A percentile compares a stretch with the other conserved stretches of the same genome.
Conservation (phyloP, 2,888 invertebrate genomes). For the Sthenelais limicola region DNA sequence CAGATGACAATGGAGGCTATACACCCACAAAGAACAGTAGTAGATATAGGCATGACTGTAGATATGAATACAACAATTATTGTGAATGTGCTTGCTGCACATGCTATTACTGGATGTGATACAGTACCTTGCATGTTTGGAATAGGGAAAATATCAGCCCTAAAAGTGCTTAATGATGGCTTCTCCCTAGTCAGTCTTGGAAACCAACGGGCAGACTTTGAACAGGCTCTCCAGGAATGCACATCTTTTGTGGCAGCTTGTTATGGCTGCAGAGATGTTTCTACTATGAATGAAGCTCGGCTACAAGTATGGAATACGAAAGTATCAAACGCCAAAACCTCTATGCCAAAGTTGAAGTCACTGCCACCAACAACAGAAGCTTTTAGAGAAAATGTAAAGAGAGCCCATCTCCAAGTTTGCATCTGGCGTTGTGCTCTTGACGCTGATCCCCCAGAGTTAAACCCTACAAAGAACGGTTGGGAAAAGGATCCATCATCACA, state of each 20-base stretch:
- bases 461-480: neutral
- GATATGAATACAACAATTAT: neutral
- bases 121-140: constrained; percentile 3
- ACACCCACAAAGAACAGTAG: neutral
- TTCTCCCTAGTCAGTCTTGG: neutral
- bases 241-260: neutral
- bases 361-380: constrained; percentile 23
- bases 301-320: neutral
- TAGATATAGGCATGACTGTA: constrained; percentile 1
- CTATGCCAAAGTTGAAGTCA: neutral
- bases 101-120: constrained; percentile 10
- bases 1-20: neutral
- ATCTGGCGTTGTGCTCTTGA: constrained; percentile 19
- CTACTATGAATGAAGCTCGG: neutral
- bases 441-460: neutral
- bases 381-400: neutral
- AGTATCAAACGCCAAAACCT: neutral
- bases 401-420: constrained; percentile 4
- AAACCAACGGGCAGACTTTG: neutral
- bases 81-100: neutral
- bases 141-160: neutral
- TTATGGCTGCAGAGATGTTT: neutral
- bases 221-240: neutral
- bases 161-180: neutral
- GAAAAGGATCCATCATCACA: neutral